phyloP scores from a whole-genome alignment of 2,888 invertebrate species.

The Hydropsyche betteni region DNA sequence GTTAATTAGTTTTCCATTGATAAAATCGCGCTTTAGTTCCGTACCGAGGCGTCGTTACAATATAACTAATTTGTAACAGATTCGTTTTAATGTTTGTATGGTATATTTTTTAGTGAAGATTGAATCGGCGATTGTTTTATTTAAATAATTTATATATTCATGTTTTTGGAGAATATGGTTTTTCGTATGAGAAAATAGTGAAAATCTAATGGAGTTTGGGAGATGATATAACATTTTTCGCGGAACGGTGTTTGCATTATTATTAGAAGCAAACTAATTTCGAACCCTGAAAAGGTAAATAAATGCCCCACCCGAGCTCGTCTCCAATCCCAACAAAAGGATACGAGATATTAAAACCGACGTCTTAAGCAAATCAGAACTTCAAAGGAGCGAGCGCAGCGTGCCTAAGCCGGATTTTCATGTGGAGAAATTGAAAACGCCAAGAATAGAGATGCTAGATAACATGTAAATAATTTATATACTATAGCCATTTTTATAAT shows the following conservation, averaged over 20 bases:
- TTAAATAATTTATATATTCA: no score
- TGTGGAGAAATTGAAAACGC: slow-evolving; percentile 14
- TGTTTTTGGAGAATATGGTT: no score
- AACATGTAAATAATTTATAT: neutral
- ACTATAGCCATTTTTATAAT: no score
- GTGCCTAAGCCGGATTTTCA: slow-evolving; percentile 21
- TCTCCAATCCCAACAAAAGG: slow-evolving; percentile 13
- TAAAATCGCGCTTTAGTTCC: no score
- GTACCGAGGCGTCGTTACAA: no score
- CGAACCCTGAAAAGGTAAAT: slow-evolving; percentile 2
- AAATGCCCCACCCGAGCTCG: neutral
- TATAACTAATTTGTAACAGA: no score
- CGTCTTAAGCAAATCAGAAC: slow-evolving; percentile 23
- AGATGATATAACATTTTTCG: neutral
- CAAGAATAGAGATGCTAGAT: slow-evolving; percentile 5
- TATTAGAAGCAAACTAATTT: neutral
- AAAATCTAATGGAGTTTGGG: no score
- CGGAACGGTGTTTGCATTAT: neutral
- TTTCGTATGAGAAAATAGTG: no score
- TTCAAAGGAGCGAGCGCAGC: slow-evolving; percentile 26
- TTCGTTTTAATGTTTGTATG: no score
- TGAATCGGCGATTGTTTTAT: no score
- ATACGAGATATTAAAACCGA: slow-evolving; percentile 28
- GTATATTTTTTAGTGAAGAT: no score
- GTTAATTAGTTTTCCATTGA: no score